Percentiles rank a stretch among this genome's conserved stretches.
Evolutionary conservation across 1,140 invertebrate species (phyloP).

Genomic region (Megalopta genalis): DNA sequence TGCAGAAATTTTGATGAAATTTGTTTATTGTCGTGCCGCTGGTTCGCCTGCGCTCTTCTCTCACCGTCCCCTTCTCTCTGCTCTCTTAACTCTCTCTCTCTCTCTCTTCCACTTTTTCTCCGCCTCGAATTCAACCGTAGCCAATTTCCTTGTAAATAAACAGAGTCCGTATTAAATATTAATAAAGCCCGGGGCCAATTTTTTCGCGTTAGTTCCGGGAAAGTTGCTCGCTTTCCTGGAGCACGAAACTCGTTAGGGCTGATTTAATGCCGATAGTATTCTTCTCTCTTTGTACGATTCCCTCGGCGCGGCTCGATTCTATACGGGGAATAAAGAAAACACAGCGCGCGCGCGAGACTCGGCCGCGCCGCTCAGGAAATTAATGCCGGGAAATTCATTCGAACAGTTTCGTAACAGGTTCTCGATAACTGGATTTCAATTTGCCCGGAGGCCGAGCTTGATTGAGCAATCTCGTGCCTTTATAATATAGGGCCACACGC

Average conservation of each 20-base stretch:
- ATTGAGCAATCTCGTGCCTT: constrained; percentile 58
- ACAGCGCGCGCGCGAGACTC: neutral
- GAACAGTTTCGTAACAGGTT: constrained; percentile 53
- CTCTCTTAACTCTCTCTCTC: neutral
- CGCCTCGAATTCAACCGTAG: neutral
- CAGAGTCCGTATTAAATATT: neutral
- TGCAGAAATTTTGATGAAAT: constrained; percentile 26
- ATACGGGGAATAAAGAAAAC: constrained; percentile 35
- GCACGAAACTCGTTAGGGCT: neutral
- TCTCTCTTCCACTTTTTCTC: neutral
- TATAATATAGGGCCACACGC: constrained; percentile 37
- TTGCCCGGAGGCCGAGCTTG: constrained; percentile 41
- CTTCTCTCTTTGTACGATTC: neutral
- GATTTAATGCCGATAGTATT: neutral
- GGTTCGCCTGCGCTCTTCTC: neutral
- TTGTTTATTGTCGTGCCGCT: constrained; percentile 9
- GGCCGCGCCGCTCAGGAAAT: constrained; percentile 33
- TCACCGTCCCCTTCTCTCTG: too few species aligned
- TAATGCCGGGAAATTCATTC: constrained; percentile 57
- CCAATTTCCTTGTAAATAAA: constrained; percentile 8
- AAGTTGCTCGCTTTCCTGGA: neutral
- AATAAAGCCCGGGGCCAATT: neutral
- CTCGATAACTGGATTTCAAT: constrained; percentile 60
- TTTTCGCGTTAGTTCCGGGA: neutral
- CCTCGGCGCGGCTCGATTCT: neutral